A percentile compares a stretch with the other conserved stretches of the same genome.
phyloP scores from a whole-genome alignment of 2,113 vertebrate genomes.

The Aspiorhynchus laticeps region DNA sequence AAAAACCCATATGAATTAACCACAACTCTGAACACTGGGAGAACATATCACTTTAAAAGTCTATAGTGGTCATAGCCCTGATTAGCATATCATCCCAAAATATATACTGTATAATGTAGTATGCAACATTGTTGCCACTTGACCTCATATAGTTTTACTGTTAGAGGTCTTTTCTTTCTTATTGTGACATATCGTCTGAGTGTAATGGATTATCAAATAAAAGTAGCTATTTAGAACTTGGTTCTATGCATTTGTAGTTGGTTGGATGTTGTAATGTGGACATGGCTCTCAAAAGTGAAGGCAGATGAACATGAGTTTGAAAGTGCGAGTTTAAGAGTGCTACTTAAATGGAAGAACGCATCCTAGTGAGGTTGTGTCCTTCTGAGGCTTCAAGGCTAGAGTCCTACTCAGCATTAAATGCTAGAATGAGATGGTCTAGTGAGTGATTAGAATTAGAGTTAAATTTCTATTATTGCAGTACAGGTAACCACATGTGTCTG shows the following conservation, averaged over 20 bases:
- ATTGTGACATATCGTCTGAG: neutral
- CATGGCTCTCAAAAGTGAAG: neutral
- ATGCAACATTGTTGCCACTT: neutral
- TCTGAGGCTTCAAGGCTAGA: no score
- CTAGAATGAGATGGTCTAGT: no score
- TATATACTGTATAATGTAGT: neutral
- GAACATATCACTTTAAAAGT: neutral
- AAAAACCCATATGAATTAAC: neutral
- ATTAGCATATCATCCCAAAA: neutral
- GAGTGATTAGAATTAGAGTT: no score
- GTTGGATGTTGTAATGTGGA: neutral
- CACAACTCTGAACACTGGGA: neutral
- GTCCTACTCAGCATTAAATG: no score
- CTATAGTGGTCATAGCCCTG: neutral
- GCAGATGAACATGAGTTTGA: neutral
- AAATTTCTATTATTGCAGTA: no score
- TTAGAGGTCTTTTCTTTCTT: neutral
- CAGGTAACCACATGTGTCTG: no score
- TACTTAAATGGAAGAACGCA: no score
- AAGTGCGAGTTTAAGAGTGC: no score
- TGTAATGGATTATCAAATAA: neutral
- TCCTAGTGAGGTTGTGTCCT: no score
- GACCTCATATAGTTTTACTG: neutral
- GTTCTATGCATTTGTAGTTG: neutral
- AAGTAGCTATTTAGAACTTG: no score